Base-by-base conservation (phyloP, 2,888 invertebrate species). In the Julus scandinavius region DNA sequence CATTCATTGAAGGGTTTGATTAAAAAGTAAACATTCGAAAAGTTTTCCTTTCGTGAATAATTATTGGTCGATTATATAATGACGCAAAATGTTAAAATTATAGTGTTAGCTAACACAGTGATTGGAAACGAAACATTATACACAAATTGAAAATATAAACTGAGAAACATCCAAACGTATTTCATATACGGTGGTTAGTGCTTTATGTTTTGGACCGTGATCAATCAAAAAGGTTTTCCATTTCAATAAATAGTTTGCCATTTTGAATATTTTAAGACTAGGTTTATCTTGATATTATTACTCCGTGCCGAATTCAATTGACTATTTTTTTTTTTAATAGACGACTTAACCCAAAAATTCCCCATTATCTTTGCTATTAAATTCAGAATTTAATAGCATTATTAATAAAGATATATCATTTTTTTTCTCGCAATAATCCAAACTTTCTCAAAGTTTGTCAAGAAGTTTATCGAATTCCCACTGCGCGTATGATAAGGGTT, bases 221-320 rank as follows among this genome's bases (percentile, higher is more conserved):
- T 54, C 54, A 54, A 54, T 54, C 54, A 54, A 54, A 54, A 54
- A 54, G 54, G 54, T 54, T 54, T 54, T 54, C 54, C 17, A 54
- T 54, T 54, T 54, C 54, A 54, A 54, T 54, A 54, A 54, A 54
- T 54, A 54, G 54, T 54, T 54, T 54, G 13, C 54, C 54, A 54
- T 54, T 54, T 54, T 54, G 54, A 54, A 54, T 54, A 54, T 54
- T 54, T 54, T 54, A 54, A 54, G 54, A 54, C 54, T 54, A 54
- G 54, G 15, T 54, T 54, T 54, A 54, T 54, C 54, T 54, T 54
- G 54, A 54, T 54, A 54, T 54, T 54, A 15, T 54, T 54, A 54
- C 54, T 54, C 15, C 54, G 54, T 54, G 17, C 54, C 54, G 54
- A 54, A 54, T 54, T 54, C 54, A 54, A 54, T 54, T 54, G 54